phyloP scores from a whole-genome alignment of 1,140 invertebrate genomes.

The Anadara kagoshimensis region DNA sequence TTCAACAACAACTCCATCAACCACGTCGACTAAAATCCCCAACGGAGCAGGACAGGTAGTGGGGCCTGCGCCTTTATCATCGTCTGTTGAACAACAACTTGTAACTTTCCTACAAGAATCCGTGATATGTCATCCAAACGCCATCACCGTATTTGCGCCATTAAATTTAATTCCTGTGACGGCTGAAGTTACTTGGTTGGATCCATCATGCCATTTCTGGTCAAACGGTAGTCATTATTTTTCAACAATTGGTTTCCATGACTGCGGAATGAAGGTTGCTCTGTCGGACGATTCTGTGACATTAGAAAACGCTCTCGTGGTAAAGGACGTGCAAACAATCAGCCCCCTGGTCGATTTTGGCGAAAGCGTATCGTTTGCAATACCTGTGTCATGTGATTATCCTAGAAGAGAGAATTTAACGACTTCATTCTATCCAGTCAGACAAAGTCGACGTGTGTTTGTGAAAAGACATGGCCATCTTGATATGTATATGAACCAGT shows the following conservation, averaged over 20 bases:
- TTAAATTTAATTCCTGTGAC: no score
- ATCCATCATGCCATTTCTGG: constrained; percentile 15
- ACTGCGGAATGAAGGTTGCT: constrained; percentile 12
- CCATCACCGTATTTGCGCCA: no score
- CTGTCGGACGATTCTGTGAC: constrained; percentile 13
- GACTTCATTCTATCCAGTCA: constrained; percentile 11
- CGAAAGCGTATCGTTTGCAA: background rate
- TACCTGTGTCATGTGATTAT: constrained; percentile 25
- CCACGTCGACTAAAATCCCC: no score
- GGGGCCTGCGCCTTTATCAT: no score
- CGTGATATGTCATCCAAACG: no score
- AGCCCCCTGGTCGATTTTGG: constrained; percentile 14
- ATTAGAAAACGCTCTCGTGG: constrained; percentile 18
- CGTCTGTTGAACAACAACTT: no score
- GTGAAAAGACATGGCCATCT: constrained; percentile 32
- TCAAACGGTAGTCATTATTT: constrained; percentile 22
- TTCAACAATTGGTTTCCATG: constrained; percentile 3
- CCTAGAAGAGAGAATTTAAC: constrained; percentile 18
- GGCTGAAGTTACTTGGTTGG: constrained; percentile 10
- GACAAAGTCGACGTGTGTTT: constrained; percentile 14
- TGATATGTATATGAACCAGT: constrained; percentile 20
- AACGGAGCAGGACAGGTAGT: no score
- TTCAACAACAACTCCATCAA: no score
- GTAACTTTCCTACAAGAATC: no score
- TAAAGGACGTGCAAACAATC: no score